Evolutionary conservation across 2,888 invertebrate species (phyloP).

Genomic region (Cepaea hortensis): DNA sequence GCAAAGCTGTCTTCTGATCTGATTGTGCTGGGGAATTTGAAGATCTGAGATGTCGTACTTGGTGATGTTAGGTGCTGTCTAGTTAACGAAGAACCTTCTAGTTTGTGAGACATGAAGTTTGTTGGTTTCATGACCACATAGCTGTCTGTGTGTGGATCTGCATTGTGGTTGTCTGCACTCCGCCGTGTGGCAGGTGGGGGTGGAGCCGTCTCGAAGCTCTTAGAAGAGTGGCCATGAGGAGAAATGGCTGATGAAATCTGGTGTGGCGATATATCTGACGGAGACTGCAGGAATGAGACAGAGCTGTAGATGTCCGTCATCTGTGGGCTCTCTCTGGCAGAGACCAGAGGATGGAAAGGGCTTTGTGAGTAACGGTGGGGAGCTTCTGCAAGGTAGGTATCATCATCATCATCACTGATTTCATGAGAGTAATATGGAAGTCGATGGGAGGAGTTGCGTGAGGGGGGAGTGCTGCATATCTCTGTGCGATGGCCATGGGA

Average conservation of each 20-base stretch:
- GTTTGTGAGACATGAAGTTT: neutral
- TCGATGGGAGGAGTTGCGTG: neutral
- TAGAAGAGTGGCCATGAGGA: neutral
- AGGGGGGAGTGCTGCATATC: neutral
- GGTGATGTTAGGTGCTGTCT: neutral
- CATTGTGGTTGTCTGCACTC: neutral
- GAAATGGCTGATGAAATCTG: constrained; percentile 18
- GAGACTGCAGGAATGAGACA: neutral
- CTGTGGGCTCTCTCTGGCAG: neutral
- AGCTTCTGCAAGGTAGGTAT: constrained; percentile 42
- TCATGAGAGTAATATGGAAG: neutral
- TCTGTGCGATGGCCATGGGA: neutral
- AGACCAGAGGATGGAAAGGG: constrained; percentile 40
- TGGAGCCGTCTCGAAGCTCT: neutral
- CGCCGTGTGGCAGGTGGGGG: neutral
- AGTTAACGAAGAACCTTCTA: neutral
- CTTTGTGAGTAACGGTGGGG: constrained; percentile 47
- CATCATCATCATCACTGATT: constrained; percentile 23
- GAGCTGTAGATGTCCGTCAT: constrained; percentile 15
- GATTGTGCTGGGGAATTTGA: constrained; percentile 6
- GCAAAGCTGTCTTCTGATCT: neutral
- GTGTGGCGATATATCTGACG: constrained; percentile 25
- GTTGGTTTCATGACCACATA: neutral
- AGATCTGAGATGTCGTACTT: neutral
- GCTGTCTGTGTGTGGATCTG: neutral